phyloP scores from a whole-genome alignment of 2,888 invertebrate species.

The Aricia artaxerxes region DNA sequence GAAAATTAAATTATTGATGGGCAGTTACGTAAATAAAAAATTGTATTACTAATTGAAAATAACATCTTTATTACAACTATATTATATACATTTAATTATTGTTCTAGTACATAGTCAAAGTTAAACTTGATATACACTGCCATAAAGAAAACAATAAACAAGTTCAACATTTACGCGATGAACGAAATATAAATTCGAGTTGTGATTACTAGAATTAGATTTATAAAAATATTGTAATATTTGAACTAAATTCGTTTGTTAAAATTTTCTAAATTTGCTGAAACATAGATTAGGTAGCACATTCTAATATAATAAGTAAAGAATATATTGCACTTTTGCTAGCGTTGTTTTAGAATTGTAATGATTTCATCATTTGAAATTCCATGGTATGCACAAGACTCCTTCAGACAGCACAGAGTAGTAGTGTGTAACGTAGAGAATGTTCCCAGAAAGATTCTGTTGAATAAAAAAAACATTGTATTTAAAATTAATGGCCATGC shows the following conservation, averaged over 20 bases:
- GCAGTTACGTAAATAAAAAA: constrained; percentile 2
- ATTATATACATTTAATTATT: constrained; percentile 16
- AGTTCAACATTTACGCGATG: not conserved
- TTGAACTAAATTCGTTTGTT: not conserved
- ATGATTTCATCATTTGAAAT: constrained; percentile 82
- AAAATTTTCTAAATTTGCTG: not conserved
- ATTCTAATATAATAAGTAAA: not conserved
- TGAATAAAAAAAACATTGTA: constrained; percentile 47
- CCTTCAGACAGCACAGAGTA: constrained; percentile 95
- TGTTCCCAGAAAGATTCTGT: constrained; percentile 83
- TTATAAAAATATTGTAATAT: not conserved
- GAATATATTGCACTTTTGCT: constrained; percentile 7
- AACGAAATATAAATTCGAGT: constrained; percentile 12
- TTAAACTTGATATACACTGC: constrained; percentile 13
- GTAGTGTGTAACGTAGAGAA: constrained; percentile 92
- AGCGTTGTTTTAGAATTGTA: not conserved
- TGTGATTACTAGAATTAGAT: constrained; percentile 4
- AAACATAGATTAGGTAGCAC: not conserved
- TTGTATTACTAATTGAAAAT: not conserved
- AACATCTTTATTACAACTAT: constrained; percentile 18
- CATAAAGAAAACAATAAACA: constrained; percentile 7
- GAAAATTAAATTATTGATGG: not conserved
- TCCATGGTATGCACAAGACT: constrained; percentile 95
- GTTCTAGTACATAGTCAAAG: constrained; percentile 12
- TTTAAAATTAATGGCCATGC: not conserved